Conservation (phyloP, 2,888 invertebrate genomes). For the Liopterus haemorrhoidalis region DNA sequence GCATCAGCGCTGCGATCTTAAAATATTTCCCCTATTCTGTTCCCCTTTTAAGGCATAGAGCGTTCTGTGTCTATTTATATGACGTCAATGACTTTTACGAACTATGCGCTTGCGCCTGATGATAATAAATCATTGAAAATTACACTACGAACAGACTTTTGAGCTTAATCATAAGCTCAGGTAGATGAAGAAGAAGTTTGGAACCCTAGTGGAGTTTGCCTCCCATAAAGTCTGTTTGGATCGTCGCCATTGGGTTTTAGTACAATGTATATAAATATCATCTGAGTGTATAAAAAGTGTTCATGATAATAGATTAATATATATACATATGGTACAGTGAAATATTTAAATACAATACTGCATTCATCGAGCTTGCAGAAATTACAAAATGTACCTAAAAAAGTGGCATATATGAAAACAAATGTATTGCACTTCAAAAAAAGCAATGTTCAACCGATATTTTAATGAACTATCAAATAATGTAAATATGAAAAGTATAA, state of each 20-base stretch:
- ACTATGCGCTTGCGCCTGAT: no score
- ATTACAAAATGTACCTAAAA: conserved; percentile 36
- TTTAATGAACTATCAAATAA: no score
- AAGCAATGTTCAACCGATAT: conserved; percentile 30
- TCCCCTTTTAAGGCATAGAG: no score
- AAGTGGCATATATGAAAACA: conserved; percentile 42
- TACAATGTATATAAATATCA: conserved; percentile 40
- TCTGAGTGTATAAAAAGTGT: conserved; percentile 38
- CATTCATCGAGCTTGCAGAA: conserved; percentile 13
- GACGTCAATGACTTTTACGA: no score
- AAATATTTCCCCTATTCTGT: no score
- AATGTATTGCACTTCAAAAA: conserved; percentile 39
- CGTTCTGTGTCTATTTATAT: no score
- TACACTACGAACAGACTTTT: no score
- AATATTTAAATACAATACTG: conserved; percentile 27
- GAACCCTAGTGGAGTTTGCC: conserved; percentile 47
- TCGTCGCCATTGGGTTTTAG: conserved; percentile 46
- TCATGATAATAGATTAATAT: conserved; percentile 30
- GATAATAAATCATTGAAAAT: no score
- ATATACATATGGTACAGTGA: conserved; percentile 29
- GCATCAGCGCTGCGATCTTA: no score
- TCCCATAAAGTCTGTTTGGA: conserved; percentile 46
- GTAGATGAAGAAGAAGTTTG: conserved; percentile 38
- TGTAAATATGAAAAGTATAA: no score
- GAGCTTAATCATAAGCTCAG: conserved; percentile 21